phyloP scores from a whole-genome alignment of 2,113 vertebrate genomes.

The Morone saxatilis region DNA sequence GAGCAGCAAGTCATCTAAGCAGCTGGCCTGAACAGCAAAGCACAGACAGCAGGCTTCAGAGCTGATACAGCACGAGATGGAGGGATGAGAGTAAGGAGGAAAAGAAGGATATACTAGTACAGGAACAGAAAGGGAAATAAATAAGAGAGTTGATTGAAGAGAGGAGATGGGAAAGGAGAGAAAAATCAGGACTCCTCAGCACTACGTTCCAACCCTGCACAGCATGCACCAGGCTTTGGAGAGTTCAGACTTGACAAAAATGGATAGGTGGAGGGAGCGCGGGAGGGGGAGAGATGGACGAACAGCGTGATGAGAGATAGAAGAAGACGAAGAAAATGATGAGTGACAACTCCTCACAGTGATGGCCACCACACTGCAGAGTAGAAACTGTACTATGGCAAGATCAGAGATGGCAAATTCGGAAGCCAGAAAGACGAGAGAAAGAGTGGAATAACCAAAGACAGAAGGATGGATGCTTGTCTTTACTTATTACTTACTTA shows the following conservation, averaged over 20 bases:
- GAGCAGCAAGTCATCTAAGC: slow-evolving; percentile 46
- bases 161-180: slow-evolving; percentile 12
- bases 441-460: not conserved
- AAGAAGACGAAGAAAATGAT: slow-evolving; percentile 46
- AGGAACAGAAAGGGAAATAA: slow-evolving; percentile 18
- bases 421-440: not conserved
- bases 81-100: slow-evolving; percentile 21
- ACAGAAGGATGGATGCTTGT: too few relatives aligned
- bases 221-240: slow-evolving; percentile 33
- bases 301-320: slow-evolving; percentile 26
- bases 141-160: slow-evolving; percentile 48
- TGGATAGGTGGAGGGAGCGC: not conserved
- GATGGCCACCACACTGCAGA: slow-evolving; percentile 33
- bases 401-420: slow-evolving; percentile 29
- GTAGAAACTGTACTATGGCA: not conserved
- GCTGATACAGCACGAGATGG: slow-evolving; percentile 49
- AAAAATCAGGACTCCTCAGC: slow-evolving; percentile 33
- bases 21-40: slow-evolving; percentile 27
- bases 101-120: slow-evolving; percentile 2
- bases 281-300: not conserved
- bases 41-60: slow-evolving; percentile 45
- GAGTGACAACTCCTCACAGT: slow-evolving; percentile 55
- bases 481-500: too few relatives aligned
- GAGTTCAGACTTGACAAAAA: slow-evolving; percentile 26
- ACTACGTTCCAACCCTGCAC: slow-evolving; percentile 18